Evolutionary conservation across 2,797 vertebrate species (phyloP).

Genomic region (Coregonus sp.): DNA sequence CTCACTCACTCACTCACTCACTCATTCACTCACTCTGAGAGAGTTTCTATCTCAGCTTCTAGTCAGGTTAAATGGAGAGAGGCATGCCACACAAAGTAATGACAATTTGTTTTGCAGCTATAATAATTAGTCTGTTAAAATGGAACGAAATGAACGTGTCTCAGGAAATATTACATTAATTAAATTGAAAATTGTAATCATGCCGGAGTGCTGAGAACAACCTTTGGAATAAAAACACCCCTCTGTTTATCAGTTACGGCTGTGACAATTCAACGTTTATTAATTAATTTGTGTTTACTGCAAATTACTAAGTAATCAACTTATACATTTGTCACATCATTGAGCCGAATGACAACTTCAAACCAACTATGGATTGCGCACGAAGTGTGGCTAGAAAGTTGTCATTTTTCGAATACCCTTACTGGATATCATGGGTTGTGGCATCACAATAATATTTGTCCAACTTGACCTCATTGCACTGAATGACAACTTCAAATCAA

Average conservation of each 20-base stretch:
- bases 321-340: not conserved
- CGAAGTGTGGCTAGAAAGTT: too few relatives aligned
- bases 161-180: slow-evolving; percentile 69
- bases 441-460: too few relatives aligned
- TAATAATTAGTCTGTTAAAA: slow-evolving; percentile 72
- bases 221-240: slow-evolving; percentile 8
- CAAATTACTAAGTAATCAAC: slow-evolving; percentile 3
- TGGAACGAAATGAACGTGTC: slow-evolving; percentile 55
- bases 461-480: too few relatives aligned
- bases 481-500: not conserved
- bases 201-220: slow-evolving; percentile 42
- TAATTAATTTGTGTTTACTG: slow-evolving; percentile 23
- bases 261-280: slow-evolving; percentile 30
- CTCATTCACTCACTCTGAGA: not conserved
- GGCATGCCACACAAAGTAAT: slow-evolving; percentile 59
- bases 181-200: slow-evolving; percentile 63
- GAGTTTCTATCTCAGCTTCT: slow-evolving; percentile 36
- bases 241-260: slow-evolving; percentile 30
- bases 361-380: too few relatives aligned
- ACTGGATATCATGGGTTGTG: too few relatives aligned
- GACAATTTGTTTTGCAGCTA: slow-evolving; percentile 62
- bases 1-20: not conserved
- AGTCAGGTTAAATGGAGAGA: slow-evolving; percentile 52
- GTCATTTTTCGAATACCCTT: too few relatives aligned
- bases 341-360: too few relatives aligned